Conservation (phyloP, 2,888 invertebrate genomes). For the Helleia helle region DNA sequence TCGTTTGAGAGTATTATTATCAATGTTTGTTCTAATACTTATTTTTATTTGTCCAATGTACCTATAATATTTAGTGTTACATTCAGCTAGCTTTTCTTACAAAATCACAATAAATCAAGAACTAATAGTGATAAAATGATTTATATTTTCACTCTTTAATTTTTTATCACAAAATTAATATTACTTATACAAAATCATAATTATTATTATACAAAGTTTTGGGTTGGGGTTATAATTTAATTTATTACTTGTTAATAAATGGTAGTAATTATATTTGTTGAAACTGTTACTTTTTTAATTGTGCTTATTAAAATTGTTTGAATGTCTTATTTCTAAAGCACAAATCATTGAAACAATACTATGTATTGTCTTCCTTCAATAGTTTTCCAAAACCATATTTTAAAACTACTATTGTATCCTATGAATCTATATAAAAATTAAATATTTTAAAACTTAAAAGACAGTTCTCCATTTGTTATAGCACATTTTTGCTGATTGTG, state of each 20-base stretch:
- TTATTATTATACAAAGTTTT: not conserved
- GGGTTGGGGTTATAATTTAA: not conserved
- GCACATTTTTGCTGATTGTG: conserved; percentile 62
- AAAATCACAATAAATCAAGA: not conserved
- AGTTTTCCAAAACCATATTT: conserved; percentile 31
- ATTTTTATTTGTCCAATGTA: conserved; percentile 6
- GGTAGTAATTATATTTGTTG: not conserved
- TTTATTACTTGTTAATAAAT: not conserved
- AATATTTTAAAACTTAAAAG: conserved; percentile 27
- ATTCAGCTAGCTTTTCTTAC: not conserved
- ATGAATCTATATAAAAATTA: conserved; percentile 1
- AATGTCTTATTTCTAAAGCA: conserved; percentile 9
- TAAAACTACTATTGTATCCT: conserved; percentile 16
- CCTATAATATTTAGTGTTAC: conserved; percentile 17
- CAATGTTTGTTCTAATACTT: conserved; percentile 32
- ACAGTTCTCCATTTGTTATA: conserved; percentile 48
- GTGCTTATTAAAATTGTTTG: not conserved
- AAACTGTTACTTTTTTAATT: not conserved
- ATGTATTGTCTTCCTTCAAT: conserved; percentile 45
- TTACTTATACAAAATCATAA: not conserved
- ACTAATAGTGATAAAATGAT: not conserved
- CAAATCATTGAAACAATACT: conserved; percentile 11
- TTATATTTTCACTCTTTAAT: not conserved
- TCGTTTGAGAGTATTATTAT: conserved; percentile 22
- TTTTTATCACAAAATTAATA: not conserved